A percentile compares a stretch with the other conserved stretches of the same genome.
Conservation (phyloP, 2,113 vertebrate species). For the Tachycineta bicolor region DNA sequence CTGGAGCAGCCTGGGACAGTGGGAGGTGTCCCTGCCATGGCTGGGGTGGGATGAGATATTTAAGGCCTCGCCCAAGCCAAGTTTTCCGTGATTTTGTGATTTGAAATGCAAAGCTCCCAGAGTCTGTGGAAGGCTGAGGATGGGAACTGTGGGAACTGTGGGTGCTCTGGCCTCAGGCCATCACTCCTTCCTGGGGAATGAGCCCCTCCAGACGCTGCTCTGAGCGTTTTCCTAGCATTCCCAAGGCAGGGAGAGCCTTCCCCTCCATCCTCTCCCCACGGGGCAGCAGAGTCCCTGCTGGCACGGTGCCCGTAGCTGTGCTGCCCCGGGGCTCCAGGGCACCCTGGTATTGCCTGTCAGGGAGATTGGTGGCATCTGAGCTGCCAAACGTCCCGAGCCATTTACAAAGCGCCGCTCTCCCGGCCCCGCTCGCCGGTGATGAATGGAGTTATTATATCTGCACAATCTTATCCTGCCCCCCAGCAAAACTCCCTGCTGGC, state of each 20-base stretch:
- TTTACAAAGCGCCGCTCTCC: background rate
- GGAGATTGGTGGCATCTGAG: constrained; percentile 46
- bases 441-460: constrained; percentile 65
- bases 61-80: background rate
- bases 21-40: background rate
- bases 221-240: background rate
- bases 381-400: background rate
- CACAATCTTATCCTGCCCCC: constrained; percentile 63
- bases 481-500: constrained; percentile 51
- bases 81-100: background rate
- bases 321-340: background rate
- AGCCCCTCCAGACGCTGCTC: background rate
- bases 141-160: rapidly evolving
- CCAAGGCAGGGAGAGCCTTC: background rate
- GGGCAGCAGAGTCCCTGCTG: background rate
- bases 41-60: too few species aligned
- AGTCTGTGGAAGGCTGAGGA: background rate
- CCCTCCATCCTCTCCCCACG: rapidly evolving
- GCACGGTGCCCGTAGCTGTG: rapidly evolving
- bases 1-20: background rate
- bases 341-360: constrained; percentile 38
- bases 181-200: background rate
- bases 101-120: background rate
- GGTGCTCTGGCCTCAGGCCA: background rate
- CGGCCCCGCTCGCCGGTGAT: constrained; percentile 8